Conservation (phyloP, 2,888 invertebrate genomes). For the Platycheirus albimanus region DNA sequence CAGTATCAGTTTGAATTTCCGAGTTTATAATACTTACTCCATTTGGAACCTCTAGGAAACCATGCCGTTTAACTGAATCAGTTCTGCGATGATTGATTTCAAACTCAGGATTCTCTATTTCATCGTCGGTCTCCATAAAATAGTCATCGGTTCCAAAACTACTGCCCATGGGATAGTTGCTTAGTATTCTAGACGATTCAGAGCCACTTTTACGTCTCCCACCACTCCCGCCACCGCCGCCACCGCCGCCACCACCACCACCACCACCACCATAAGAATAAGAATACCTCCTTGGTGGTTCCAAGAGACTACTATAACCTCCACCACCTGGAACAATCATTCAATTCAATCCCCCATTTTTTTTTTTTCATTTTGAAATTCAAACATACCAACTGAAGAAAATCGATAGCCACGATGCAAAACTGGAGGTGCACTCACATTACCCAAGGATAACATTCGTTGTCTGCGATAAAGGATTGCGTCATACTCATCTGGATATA, state of each 20-base stretch:
- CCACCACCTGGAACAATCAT: slow-evolving; percentile 83
- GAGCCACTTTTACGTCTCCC: slow-evolving; percentile 86
- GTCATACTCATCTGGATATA: slow-evolving; percentile 83
- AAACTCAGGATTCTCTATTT: slow-evolving; percentile 83
- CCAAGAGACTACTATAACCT: slow-evolving; percentile 89
- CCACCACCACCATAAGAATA: slow-evolving; percentile 83
- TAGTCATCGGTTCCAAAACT: slow-evolving; percentile 83
- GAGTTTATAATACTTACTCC: slow-evolving; percentile 81
- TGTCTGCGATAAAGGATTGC: slow-evolving; percentile 83
- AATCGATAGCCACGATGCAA: slow-evolving; percentile 84
- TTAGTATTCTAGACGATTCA: slow-evolving; percentile 83
- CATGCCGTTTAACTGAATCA: slow-evolving; percentile 81
- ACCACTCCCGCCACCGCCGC: no score
- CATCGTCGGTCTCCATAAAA: slow-evolving; percentile 83
- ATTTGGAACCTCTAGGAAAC: slow-evolving; percentile 82
- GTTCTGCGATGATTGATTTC: slow-evolving; percentile 78
- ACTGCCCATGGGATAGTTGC: slow-evolving; percentile 83
- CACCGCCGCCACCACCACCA: no score
- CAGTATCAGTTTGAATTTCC: no score
- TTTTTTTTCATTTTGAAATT: not conserved
- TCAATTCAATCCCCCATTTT: not conserved
- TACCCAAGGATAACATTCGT: slow-evolving; percentile 87
- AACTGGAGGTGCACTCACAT: slow-evolving; percentile 85
- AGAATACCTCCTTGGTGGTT: slow-evolving; percentile 86
- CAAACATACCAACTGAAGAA: slow-evolving; percentile 84